Conservation (phyloP, 2,888 invertebrate species). For the Scaptomyza reducta region DNA sequence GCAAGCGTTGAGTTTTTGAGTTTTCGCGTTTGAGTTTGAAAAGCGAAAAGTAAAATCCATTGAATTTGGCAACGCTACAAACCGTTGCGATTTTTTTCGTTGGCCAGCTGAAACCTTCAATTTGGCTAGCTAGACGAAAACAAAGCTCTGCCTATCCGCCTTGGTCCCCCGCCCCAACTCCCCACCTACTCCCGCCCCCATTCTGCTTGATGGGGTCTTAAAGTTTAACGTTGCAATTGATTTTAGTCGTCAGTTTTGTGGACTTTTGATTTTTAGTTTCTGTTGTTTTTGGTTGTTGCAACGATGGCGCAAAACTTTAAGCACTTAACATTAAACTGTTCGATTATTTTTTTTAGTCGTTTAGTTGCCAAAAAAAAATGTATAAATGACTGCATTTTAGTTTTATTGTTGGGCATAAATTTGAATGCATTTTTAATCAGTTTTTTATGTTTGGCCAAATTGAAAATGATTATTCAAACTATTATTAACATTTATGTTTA, state of each 20-base stretch:
- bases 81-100: constrained; percentile 42
- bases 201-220: constrained; percentile 59
- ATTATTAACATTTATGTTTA: constrained; percentile 50
- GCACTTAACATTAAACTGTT: constrained; percentile 65
- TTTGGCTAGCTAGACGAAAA: constrained; percentile 67
- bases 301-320: constrained; percentile 62
- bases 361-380: constrained; percentile 51
- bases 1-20: constrained; percentile 58
- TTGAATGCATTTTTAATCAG: constrained; percentile 74
- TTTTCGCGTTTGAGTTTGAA: constrained; percentile 42
- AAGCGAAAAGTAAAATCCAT: constrained; percentile 77
- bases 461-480: constrained; percentile 59
- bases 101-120: constrained; percentile 71
- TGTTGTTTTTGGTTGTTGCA: constrained; percentile 44
- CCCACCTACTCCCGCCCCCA: too few species aligned
- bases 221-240: constrained; percentile 78
- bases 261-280: constrained; percentile 70
- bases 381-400: constrained; percentile 56
- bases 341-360: constrained; percentile 51
- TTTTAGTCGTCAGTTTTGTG: constrained; percentile 79
- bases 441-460: constrained; percentile 60
- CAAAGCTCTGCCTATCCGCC: constrained; percentile 24
- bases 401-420: constrained; percentile 72
- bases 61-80: constrained; percentile 71
- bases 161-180: background rate